Evolutionary conservation across 2,888 invertebrate genomes (phyloP), one percentile per base, ranked within the genome.

Genomic region (Sesamia inferens): DNA sequence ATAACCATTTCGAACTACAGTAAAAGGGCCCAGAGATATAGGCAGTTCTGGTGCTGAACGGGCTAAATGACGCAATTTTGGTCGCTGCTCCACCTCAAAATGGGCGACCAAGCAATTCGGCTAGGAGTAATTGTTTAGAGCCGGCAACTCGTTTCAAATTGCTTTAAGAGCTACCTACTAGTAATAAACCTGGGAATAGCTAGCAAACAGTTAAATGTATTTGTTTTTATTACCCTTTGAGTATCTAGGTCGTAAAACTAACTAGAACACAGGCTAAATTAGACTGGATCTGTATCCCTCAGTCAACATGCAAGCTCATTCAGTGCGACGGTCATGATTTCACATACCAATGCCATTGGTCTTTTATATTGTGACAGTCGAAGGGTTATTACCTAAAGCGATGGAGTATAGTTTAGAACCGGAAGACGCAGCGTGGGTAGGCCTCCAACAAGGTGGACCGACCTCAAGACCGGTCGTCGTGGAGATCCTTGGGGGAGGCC

Each of bases 21-120:
- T 59, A 4, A 42, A 31, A 64, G 16, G 11, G 44, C 42, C 54
- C 16, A 59, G 8, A 68, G 54, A 79, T 47, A 75, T 57, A 68
- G 79, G 54, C 80, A 70, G 68, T 79, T 79, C 72, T 71, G 68
- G 44, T 76, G 63, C 54, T 70, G 86, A 85, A 83, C 81, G 87
- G 74, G 72, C 83, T 88, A 85, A 89, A 84, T 87, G 87, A 84
- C 88, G 91, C 93, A 91, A 92, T 93, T 92, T 91, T 88, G 91
- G 88, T 87, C 84, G 74, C 85, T 76, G 76, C 75, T 68, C 69
- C 83, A 84, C 93, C 92, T 85, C 94, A 91, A 91, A 93, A 93
- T 93, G 93, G 93, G 87, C 88, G 88, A 81, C 82, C 68, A 69
- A 70, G 83, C 81, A 73, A 86, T 87, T 88, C 83, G 78, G 72